Base-by-base conservation (phyloP, 2,113 vertebrate genomes). In the Aegithalos caudatus region DNA sequence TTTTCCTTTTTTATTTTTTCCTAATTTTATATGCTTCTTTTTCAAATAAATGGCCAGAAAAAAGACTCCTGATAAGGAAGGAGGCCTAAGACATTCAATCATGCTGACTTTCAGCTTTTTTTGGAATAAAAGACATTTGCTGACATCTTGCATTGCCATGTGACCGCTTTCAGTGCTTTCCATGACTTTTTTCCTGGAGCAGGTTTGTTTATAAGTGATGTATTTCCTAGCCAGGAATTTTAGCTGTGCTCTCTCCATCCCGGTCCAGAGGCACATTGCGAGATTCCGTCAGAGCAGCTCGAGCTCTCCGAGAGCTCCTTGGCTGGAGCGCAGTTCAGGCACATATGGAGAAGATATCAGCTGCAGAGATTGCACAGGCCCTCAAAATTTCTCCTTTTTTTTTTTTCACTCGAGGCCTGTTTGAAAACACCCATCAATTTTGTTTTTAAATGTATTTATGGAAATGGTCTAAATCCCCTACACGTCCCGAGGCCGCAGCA, bases 141-240 rank as follows among this genome's bases (percentile, higher is more conserved):
- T 95, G 93, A 93, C 90, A 90, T 84, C 86, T 85, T 3, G 8
- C 84, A 61, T 70, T 94, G 89, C 97, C 92, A 84, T 93, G 74
- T 94, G 93, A 96, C 92, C 77, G 77, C 91, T 95, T 61, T 91
- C 81, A 94, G 22, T 44, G 81, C 95, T 96, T 97, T 97, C 97
- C 97, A 97, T 95, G 92, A 92, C 94, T 96, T 97, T 97, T 97
- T 97, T 96, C 97, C 95, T 97, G 97, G 97, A 97, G 61, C 78
- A 80, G 23, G 3, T 94, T 94, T 95, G 90, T 97, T 97, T 96
- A 91, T 96, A 88, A 96, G 88, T 97, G 95, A 95, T 97, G 82
- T 65, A 96, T 94, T 95, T 97, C 94, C 91, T 96, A 91, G 96
- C 97, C 96, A 97, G 95, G 95, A 97, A 97, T 97, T 97, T 95